Conservation (phyloP, 2,113 vertebrate genomes). For the Halcyon malimbica region DNA sequence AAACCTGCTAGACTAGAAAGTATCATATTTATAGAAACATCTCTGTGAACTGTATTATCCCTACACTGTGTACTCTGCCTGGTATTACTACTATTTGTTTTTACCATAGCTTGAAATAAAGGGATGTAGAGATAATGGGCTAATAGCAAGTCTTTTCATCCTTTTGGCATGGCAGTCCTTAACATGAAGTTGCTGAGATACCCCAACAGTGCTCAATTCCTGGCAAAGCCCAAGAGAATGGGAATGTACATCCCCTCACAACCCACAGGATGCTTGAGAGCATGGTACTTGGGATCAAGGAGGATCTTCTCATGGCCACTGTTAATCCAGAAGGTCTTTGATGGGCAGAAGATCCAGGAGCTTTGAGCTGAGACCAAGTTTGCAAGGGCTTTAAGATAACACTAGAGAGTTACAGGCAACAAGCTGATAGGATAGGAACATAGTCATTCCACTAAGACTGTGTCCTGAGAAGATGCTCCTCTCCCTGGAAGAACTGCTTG, state of each 20-base stretch:
- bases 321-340: not conserved
- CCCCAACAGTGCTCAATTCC: not conserved
- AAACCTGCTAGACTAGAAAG: slow-evolving; percentile 67
- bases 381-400: not conserved
- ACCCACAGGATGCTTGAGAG: not conserved
- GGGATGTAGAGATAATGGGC: not conserved
- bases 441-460: not conserved
- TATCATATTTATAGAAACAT: slow-evolving; percentile 37
- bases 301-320: not conserved
- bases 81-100: slow-evolving; percentile 29
- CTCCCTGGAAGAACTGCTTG: not conserved
- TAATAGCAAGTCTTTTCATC: not conserved
- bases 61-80: not conserved
- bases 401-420: not conserved
- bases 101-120: slow-evolving; percentile 24
- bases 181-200: not conserved
- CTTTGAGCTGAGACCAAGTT: not conserved
- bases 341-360: not conserved
- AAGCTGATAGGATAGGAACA: not conserved
- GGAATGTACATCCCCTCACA: not conserved
- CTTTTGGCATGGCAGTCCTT: not conserved
- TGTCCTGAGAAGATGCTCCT: not conserved
- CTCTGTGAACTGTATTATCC: slow-evolving; percentile 36
- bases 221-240: not conserved
- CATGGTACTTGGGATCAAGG: not conserved